A percentile compares a stretch with the other conserved stretches of the same genome.
phyloP scores from a whole-genome alignment of 1,140 invertebrate genomes.

The Fopius arisanus region DNA sequence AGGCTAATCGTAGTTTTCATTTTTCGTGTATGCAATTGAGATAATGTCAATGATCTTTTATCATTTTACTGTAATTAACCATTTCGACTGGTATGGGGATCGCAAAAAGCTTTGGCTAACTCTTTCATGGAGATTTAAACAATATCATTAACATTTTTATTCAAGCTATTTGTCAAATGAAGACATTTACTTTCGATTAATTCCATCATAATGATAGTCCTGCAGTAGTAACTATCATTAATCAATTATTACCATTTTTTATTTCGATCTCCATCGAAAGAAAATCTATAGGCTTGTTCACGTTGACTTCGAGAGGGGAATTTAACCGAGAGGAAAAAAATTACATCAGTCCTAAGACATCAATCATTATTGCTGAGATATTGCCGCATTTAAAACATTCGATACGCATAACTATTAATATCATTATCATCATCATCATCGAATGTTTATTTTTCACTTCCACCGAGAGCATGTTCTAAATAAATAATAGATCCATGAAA shows the following conservation, averaged over 20 bases:
- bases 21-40: background rate
- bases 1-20: no score
- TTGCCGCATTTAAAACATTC: no score
- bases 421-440: no score
- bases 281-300: background rate
- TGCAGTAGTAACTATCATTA: background rate
- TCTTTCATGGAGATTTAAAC: slow-evolving; percentile 26
- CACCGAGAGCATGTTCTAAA: no score
- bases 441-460: no score
- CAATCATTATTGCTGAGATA: no score
- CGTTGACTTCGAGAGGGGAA: background rate
- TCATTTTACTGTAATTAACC: slow-evolving; percentile 31
- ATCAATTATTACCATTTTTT: slow-evolving; percentile 21
- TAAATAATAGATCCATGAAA: no score
- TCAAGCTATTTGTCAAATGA: background rate
- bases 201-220: background rate
- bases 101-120: slow-evolving; percentile 39
- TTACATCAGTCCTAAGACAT: background rate
- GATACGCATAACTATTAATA: no score
- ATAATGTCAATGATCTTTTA: background rate
- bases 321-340: background rate
- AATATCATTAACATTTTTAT: background rate
- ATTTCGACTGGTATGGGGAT: slow-evolving; percentile 53
- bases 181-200: slow-evolving; percentile 13
- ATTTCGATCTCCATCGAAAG: slow-evolving; percentile 26